Percentiles rank a stretch among this genome's conserved stretches.
Conservation (phyloP, 2,113 vertebrate species). For the Thomomys bottae region DNA sequence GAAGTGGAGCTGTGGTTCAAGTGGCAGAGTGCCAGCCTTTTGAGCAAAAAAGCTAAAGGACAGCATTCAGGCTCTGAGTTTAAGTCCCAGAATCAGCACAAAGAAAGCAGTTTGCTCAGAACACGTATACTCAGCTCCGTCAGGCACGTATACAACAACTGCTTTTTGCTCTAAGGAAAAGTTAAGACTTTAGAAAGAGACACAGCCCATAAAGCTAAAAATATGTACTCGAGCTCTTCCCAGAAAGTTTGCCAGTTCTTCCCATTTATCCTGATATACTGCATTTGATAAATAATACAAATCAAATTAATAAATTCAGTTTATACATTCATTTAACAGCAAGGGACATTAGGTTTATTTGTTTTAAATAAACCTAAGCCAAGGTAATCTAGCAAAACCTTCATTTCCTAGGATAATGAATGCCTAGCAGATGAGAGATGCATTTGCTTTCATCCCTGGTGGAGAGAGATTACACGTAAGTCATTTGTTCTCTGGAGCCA, state of each 20-base stretch:
- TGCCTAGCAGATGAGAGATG: background rate
- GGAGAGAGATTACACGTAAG: background rate
- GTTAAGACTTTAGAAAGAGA: background rate
- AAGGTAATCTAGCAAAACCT: slow-evolving; percentile 11
- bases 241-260: background rate
- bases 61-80: no score
- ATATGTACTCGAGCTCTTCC: background rate
- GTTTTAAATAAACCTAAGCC: slow-evolving; percentile 44
- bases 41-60: no score
- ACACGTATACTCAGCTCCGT: no score
- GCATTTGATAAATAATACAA: background rate
- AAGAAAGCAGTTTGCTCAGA: no score
- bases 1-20: no score
- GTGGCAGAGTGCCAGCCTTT: no score
- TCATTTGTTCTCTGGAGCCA: background rate
- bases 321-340: background rate
- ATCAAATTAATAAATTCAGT: background rate
- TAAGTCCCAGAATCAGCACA: no score
- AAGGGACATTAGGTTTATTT: background rate
- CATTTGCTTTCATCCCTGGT: background rate
- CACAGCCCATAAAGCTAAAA: background rate
- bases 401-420: background rate
- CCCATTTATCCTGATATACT: background rate
- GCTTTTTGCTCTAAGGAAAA: background rate
- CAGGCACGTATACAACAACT: no score